Evolutionary conservation across 2,888 invertebrate species (phyloP), one percentile per base, ranked within the genome.

Genomic region (Thecocarcelia acutangulata): DNA sequence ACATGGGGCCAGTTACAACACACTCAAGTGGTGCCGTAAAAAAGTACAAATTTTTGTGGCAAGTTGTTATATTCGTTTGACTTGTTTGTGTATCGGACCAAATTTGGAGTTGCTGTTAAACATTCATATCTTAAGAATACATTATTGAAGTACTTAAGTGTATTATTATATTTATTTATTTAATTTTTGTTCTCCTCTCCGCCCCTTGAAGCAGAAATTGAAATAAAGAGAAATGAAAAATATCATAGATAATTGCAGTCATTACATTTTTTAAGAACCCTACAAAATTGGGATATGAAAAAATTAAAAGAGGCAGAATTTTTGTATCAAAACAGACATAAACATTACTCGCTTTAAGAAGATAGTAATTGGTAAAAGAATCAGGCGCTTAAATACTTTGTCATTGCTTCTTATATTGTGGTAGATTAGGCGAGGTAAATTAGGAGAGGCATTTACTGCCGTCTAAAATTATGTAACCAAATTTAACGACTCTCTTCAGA

Each of bases 81-180:
- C 3, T n/a, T 63, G 3, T 28, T 9, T 33, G 15, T 69, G 8
- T 37, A 40, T 15, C 19, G 24, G 19, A 37, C n/a, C 15, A 9
- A 40, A 37, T 19, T 11, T 42, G n/a, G 46, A 11, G 24, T 48
- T 52, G 12, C 13, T 42, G 37, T 8, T 61, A n/a, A n/a, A 33
- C 33, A 33, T 69, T 19, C 17, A 46, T 63, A 40, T 72, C 59
- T 59, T 9, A 66, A 54, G 73, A 54, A 59, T 54, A 48, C 54
- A 82, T 82, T 78, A 75, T 72, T 82, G 66, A 82, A 75, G 78
- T 78, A 75, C 78, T 82, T 82, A 82, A 82, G 82, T 64, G 61
- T 82, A 78, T 78, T 70, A 78, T 59, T 73, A 74, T 69, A 69
- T 63, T 73, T 69, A 63, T 68, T 52, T 66, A 50, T 59, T 68